Conservation (phyloP, 2,113 vertebrate species). For the Suricata suricatta region DNA sequence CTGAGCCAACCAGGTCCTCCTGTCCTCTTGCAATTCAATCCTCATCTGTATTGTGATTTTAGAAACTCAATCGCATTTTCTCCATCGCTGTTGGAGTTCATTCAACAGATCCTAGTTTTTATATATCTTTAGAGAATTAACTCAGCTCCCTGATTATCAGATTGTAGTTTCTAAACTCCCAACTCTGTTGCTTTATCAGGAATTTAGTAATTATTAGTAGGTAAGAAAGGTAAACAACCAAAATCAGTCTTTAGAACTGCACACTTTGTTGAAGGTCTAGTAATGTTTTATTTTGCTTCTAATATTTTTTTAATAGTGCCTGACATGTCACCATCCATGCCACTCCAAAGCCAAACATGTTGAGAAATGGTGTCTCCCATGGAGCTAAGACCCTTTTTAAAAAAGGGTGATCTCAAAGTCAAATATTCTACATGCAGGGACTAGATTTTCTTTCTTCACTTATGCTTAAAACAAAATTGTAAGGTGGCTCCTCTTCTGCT, state of each 20-base stretch:
- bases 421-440: not conserved
- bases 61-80: not conserved
- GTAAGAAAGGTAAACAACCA: not conserved
- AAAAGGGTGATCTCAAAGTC: not conserved
- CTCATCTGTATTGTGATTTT: not conserved
- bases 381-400: not conserved
- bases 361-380: not conserved
- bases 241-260: not conserved
- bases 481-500: not conserved
- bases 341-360: not conserved
- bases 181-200: not conserved
- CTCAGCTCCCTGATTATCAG: not conserved
- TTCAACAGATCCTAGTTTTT: not conserved
- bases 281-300: not conserved
- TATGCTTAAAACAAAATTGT: not conserved
- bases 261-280: not conserved
- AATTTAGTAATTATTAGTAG: not conserved
- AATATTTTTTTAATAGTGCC: not conserved
- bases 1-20: no score
- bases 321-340: not conserved
- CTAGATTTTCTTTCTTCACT: not conserved
- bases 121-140: not conserved
- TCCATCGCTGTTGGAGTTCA: not conserved
- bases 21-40: not conserved
- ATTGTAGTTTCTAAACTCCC: slow-evolving; percentile 27